Evolutionary conservation across 2,888 invertebrate genomes (phyloP).

Genomic region (Cataglyphis livida): DNA sequence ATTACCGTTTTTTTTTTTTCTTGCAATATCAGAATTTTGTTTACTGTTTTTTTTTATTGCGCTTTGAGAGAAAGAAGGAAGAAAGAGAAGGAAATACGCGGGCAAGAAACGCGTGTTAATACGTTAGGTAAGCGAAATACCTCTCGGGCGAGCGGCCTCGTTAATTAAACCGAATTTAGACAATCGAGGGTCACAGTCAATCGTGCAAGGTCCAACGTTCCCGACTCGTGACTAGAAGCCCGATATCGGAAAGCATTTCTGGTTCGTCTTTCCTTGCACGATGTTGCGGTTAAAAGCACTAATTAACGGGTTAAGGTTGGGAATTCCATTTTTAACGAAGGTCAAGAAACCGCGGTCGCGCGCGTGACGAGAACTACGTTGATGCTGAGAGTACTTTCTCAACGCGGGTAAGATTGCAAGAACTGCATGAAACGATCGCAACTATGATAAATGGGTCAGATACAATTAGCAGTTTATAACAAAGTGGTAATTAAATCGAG

Average conservation of each 20-base stretch:
- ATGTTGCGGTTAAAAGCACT: constrained; percentile 67
- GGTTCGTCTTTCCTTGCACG: constrained; percentile 62
- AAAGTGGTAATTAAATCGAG: constrained; percentile 30
- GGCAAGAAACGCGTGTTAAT: constrained; percentile 26
- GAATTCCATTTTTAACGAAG: constrained; percentile 70
- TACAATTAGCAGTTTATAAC: constrained; percentile 36
- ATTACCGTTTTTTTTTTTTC: neutral
- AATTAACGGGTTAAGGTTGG: constrained; percentile 74
- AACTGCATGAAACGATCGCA: constrained; percentile 5
- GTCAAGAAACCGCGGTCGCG: constrained; percentile 55
- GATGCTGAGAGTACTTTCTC: constrained; percentile 36
- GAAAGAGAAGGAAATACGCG: neutral
- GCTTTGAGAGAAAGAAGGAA: neutral
- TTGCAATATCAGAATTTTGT: constrained; percentile 7
- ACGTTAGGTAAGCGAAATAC: constrained; percentile 46
- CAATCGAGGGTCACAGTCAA: constrained; percentile 52
- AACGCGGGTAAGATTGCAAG: constrained; percentile 26
- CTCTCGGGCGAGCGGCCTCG: constrained; percentile 49
- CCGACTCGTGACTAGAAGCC: constrained; percentile 31
- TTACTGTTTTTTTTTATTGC: too few relatives aligned
- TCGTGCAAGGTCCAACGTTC: constrained; percentile 67
- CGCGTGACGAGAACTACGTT: constrained; percentile 28
- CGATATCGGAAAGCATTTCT: constrained; percentile 68
- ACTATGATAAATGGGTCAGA: constrained; percentile 37
- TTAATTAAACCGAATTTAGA: constrained; percentile 65